A percentile compares a stretch with the other conserved stretches of the same genome.
Conservation (phyloP, 2,888 invertebrate genomes). For the Ornithoptera alexandrae region DNA sequence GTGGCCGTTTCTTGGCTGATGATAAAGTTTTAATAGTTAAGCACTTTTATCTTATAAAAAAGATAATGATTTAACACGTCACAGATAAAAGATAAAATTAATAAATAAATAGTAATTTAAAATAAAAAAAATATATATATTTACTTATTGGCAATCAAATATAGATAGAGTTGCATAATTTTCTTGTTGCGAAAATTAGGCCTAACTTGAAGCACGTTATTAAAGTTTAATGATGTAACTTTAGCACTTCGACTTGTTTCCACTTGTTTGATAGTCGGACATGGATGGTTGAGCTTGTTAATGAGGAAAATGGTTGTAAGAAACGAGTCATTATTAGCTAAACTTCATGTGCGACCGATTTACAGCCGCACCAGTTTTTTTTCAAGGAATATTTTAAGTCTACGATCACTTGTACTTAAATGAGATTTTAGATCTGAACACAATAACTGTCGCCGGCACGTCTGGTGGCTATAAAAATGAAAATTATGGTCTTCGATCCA, state of each 20-base stretch:
- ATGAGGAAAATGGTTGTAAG: constrained; percentile 14
- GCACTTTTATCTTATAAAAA: too few species aligned
- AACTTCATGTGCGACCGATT: neutral
- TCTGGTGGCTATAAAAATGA: too few species aligned
- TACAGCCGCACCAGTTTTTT: neutral
- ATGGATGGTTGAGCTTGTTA: constrained; percentile 20
- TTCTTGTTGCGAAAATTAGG: constrained; percentile 21
- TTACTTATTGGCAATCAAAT: neutral
- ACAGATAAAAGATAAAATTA: too few species aligned
- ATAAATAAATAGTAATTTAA: neutral
- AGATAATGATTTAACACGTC: too few species aligned
- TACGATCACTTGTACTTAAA: too few species aligned
- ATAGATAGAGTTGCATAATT: constrained; percentile 10
- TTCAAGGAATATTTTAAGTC: neutral
- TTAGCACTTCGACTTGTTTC: constrained; percentile 8
- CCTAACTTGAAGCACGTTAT: constrained; percentile 15
- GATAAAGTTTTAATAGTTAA: too few species aligned
- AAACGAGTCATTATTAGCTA: constrained; percentile 10
- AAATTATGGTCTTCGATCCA: too few species aligned
- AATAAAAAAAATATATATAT: neutral
- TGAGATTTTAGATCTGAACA: too few species aligned
- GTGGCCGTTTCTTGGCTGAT: too few species aligned
- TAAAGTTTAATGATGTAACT: constrained; percentile 27
- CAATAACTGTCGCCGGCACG: too few species aligned
- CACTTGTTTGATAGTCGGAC: constrained; percentile 18